These are phyloP conservation scores for Syngnathus scovelli DNA, from an alignment of 2,113 vertebrate genomes.

Conservation along the genomic window DNA sequence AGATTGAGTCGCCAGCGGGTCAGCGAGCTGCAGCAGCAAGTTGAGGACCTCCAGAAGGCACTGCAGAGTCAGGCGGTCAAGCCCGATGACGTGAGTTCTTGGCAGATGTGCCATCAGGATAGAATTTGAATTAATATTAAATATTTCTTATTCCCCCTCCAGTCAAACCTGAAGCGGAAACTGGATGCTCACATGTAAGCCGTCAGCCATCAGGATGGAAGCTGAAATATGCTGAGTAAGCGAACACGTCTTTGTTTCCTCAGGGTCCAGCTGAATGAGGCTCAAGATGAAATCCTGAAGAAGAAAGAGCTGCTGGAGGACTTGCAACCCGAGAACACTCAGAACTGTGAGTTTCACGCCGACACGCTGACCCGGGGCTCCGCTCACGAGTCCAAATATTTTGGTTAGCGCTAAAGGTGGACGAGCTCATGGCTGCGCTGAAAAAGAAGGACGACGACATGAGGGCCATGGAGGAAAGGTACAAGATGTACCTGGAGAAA, in stretches of 20 bases:
- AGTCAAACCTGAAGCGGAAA: slow-evolving; percentile 93
- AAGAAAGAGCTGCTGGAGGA: slow-evolving; percentile 93
- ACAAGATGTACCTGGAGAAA: slow-evolving; percentile 98
- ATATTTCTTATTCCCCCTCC: slow-evolving; percentile 23
- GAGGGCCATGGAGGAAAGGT: slow-evolving; percentile 96
- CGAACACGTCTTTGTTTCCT: neutral
- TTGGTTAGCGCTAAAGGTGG: slow-evolving; percentile 79
- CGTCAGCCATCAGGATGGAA: slow-evolving; percentile 24
- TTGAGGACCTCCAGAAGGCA: slow-evolving; percentile 90
- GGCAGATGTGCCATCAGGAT: neutral
- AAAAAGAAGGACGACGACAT: slow-evolving; percentile 98
- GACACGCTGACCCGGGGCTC: neutral
- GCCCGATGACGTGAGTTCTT: slow-evolving; percentile 78
- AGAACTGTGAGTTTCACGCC: slow-evolving; percentile 60
- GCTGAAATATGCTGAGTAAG: neutral
- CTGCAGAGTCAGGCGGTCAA: slow-evolving; percentile 88
- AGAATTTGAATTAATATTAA: neutral
- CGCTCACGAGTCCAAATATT: neutral
- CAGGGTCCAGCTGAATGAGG: slow-evolving; percentile 92
- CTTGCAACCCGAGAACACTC: slow-evolving; percentile 85
- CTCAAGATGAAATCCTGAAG: slow-evolving; percentile 94
- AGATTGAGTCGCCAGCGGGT: slow-evolving; percentile 82
- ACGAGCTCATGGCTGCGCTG: slow-evolving; percentile 86
- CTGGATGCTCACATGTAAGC: slow-evolving; percentile 95
- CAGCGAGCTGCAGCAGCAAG: slow-evolving; percentile 85